phyloP scores from a whole-genome alignment of 2,888 invertebrate species.

The Lepidonotus clava region DNA sequence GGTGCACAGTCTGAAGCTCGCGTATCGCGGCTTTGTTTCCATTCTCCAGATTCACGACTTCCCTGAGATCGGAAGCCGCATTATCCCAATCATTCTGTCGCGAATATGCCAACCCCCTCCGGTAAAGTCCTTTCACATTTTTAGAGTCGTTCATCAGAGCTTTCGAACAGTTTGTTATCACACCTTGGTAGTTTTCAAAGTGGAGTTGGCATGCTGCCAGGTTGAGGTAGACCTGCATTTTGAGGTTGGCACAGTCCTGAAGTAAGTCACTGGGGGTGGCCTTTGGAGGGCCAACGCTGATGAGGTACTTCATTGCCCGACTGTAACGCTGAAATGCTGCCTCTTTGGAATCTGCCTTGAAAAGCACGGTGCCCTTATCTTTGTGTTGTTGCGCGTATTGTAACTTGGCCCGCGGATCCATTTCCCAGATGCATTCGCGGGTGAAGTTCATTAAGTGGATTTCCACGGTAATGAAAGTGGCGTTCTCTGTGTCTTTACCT shows the following conservation, averaged over 20 bases:
- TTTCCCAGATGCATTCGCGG: conserved; percentile 60
- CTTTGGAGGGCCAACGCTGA: conserved; percentile 77
- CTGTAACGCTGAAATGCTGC: conserved; percentile 89
- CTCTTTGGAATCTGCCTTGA: conserved; percentile 83
- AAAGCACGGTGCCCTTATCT: conserved; percentile 83
- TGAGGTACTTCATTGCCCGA: conserved; percentile 87
- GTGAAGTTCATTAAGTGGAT: neutral
- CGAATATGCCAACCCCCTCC: conserved; percentile 82
- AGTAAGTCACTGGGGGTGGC: conserved; percentile 52
- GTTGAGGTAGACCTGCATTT: conserved; percentile 86
- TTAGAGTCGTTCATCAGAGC: conserved; percentile 80
- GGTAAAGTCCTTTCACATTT: conserved; percentile 83
- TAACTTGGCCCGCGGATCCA: conserved; percentile 65
- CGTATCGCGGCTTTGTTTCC: conserved; percentile 85
- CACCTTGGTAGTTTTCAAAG: conserved; percentile 85
- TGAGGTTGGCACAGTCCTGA: conserved; percentile 62
- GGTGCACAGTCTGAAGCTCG: conserved; percentile 83
- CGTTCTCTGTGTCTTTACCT: neutral
- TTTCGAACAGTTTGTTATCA: conserved; percentile 84
- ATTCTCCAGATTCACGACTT: conserved; percentile 86
- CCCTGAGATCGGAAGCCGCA: conserved; percentile 83
- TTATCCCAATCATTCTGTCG: conserved; percentile 75
- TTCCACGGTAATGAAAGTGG: conserved; percentile 12
- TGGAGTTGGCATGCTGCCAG: conserved; percentile 90
- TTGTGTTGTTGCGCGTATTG: conserved; percentile 66